A percentile compares a stretch with the other conserved stretches of the same genome.
These are phyloP conservation scores for Leptura quadrifasciata DNA, from an alignment of 2,888 invertebrate species.

Conservation along the genomic window DNA sequence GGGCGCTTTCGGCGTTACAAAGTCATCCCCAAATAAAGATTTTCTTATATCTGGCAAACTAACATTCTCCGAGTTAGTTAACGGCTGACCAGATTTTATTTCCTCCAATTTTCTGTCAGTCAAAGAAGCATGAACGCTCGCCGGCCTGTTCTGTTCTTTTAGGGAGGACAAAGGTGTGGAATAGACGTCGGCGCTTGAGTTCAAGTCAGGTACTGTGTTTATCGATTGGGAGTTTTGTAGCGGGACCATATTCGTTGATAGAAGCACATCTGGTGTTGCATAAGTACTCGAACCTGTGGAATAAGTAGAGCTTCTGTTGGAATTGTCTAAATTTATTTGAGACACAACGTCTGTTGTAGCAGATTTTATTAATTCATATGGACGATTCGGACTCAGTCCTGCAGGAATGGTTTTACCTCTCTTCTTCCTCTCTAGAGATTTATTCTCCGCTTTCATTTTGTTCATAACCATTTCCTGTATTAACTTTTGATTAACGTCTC, in stretches of 20 bases:
- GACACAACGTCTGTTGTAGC: conserved; percentile 66
- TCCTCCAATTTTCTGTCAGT: conserved; percentile 48
- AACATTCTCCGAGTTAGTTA: conserved; percentile 70
- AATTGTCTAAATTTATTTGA: conserved; percentile 53
- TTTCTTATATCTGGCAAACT: conserved; percentile 72
- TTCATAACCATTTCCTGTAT: conserved; percentile 90
- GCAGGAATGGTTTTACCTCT: conserved; percentile 75
- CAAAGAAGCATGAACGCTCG: conserved; percentile 64
- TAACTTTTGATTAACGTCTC: conserved; percentile 88
- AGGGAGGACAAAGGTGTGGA: conserved; percentile 56
- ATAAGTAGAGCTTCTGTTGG: conserved; percentile 52
- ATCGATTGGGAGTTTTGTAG: conserved; percentile 64
- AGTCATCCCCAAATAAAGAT: conserved; percentile 64
- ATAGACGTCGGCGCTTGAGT: conserved; percentile 49
- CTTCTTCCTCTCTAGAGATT: conserved; percentile 77
- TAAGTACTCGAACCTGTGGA: conserved; percentile 59
- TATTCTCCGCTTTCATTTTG: conserved; percentile 82
- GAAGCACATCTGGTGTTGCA: conserved; percentile 68
- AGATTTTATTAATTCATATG: conserved; percentile 69
- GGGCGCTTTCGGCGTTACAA: conserved; percentile 75
- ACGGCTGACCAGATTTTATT: conserved; percentile 54
- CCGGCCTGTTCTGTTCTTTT: conserved; percentile 59
- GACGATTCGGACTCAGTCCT: conserved; percentile 60
- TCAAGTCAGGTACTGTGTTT: conserved; percentile 49
- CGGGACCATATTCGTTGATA: conserved; percentile 62